Percentiles rank a stretch among this genome's conserved stretches.
Conservation (phyloP, 2,113 vertebrate species). For the Sorex fumeus region DNA sequence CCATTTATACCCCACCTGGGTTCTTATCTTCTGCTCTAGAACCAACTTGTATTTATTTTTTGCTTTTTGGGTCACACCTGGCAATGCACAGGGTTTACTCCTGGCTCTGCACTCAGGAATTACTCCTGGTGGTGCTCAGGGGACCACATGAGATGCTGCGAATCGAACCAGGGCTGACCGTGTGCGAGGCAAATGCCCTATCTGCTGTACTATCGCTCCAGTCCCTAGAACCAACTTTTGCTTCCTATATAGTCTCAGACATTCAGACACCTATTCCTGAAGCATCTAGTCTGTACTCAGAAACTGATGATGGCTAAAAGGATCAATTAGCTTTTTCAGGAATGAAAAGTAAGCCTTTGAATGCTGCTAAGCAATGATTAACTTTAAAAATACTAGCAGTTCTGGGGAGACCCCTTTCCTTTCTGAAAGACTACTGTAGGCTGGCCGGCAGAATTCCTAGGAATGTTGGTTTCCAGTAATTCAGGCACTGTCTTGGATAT, state of each 20-base stretch:
- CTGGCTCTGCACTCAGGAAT: no score
- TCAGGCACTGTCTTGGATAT: neutral
- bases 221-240: conserved; percentile 26
- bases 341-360: conserved; percentile 57
- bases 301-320: neutral
- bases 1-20: conserved; percentile 53
- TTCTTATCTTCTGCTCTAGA: neutral
- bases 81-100: no score
- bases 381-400: conserved; percentile 70
- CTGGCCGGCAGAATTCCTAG: conserved; percentile 35
- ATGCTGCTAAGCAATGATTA: conserved; percentile 67
- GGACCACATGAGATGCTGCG: no score
- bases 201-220: no score
- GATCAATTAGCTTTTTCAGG: conserved; percentile 50
- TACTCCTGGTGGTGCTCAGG: no score
- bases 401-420: conserved; percentile 42
- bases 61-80: no score
- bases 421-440: conserved; percentile 55
- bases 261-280: conserved; percentile 38
- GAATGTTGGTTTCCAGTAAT: conserved; percentile 49
- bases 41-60: conserved; percentile 16
- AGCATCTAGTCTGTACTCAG: neutral
- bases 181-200: no score
- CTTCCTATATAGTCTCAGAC: conserved; percentile 29
- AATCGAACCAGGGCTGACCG: no score